Evolutionary conservation across 2,797 vertebrate genomes (phyloP), one percentile per base, ranked within the genome.

Genomic region (Falco novaeseelandiae): DNA sequence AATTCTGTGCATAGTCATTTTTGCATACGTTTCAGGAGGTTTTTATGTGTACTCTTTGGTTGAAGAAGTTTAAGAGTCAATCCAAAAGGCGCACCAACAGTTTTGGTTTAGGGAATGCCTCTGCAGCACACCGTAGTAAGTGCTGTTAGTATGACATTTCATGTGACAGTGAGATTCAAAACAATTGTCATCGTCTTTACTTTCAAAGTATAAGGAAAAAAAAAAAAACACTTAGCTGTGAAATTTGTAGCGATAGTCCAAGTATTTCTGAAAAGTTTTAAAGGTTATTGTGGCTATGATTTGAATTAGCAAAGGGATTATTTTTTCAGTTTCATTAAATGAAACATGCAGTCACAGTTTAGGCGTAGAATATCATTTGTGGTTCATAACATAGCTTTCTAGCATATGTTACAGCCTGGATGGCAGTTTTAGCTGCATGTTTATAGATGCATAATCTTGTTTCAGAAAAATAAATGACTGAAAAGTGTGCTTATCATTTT

Each of bases 401-500:
- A 94, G 73, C 69, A 29, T 79, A 79, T n/a, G 73, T 69, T 95
- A 63, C 55, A 91, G 66, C 5, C 3, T 92, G 87, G 93, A 90
- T 97, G 94, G 72, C 88, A 94, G 93, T 96, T 96, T 89, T 96
- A 83, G 83, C 91, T 96, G 82, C 73, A 48, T 98, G 97, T 97
- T 98, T 97, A 96, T 96, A 97, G 96, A 96, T 94, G 95, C 93
- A 89, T 97, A 97, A 86, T 98, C 97, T 97, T 91, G 96, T 97
- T 98, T 98, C 97, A 98, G 97, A 97, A 98, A 98, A 98, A 97
- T 98, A 97, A 97, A 97, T 98, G 98, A 98, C 97, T 98, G 98
- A 98, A 97, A 98, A 98, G 97, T 98, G 96, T 96, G 97, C 96
- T 97, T 98, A 97, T 96, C 96, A 97, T 96, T 98, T 97, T 93